Base-by-base conservation (phyloP, 2,888 invertebrate genomes). In the Volucella inflata region DNA sequence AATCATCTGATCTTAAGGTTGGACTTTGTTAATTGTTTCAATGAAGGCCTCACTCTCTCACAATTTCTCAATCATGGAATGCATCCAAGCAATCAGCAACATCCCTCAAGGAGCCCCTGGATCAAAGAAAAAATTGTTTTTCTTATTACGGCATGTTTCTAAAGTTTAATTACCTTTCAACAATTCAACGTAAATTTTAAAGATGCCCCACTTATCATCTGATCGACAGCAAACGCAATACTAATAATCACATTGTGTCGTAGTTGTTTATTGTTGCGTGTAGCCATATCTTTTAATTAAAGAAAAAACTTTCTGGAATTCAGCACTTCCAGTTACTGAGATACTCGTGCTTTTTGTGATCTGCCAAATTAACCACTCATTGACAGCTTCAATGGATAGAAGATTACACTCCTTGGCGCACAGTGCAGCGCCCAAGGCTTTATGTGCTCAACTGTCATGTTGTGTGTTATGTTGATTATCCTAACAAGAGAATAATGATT, bases 401-500 rank as follows among this genome's bases (percentile, higher is more conserved):
- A 78, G 83, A 78, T 78, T 83, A 67, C 78, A 57, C 55, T 50
- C 67, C 42, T 62, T 62, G 60, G n/a, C 6, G 30, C 30, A 30
- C 30, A 30, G 30, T 68, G 38, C 16, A 72, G 62, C 55, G 82
- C 82, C 82, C 55, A 21, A 53, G 77, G 77, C 64, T 12, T 30
- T 68, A 64, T 40, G 12, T 42, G 74, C 50, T 75, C 51, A 70
- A 80, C 75, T 84, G 84, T 83, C 83, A 68, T 78, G 83, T 83
- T 83, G 83, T 83, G 74, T 80, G 79, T 84, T 75, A 71, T 79
- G 75, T 79, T 80, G 84, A 84, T 80, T 84, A 84, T 65, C 79
- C 79, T 80, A 79, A 84, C 84, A 79, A 80, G 84, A 53, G 75
- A 67, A 75, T 84, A 75, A 84, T 84, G 84, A 75, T 84, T 84